Conservation (phyloP, 1,140 invertebrate species). For the Colletes gigas region DNA sequence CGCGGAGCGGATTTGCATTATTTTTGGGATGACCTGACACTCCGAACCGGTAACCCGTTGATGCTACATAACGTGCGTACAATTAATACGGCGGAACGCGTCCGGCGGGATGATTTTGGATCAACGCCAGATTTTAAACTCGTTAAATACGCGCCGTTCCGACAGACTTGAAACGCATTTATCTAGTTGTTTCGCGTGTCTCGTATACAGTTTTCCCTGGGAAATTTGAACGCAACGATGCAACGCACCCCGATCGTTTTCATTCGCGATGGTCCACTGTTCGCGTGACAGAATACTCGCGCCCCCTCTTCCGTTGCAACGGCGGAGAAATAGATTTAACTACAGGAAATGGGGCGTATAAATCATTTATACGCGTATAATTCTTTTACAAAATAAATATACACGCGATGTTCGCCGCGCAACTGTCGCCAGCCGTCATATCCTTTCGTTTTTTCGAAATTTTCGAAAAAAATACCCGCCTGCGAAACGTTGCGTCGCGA, state of each 20-base stretch:
- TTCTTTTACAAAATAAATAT: slow-evolving; percentile 10
- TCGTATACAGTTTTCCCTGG: neutral
- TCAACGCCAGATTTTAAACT: slow-evolving; percentile 54
- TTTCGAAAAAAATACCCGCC: too few relatives aligned
- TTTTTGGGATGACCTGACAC: neutral
- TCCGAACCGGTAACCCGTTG: neutral
- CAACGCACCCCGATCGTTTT: slow-evolving; percentile 3
- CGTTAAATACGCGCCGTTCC: slow-evolving; percentile 32
- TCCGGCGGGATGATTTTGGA: slow-evolving; percentile 31
- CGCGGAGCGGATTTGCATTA: neutral
- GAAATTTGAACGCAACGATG: neutral
- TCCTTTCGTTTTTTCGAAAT: neutral
- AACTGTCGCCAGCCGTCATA: neutral
- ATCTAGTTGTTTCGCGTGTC: slow-evolving; percentile 6
- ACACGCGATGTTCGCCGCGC: neutral
- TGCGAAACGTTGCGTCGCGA: too few relatives aligned
- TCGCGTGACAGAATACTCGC: slow-evolving; percentile 8
- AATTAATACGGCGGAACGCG: slow-evolving; percentile 30
- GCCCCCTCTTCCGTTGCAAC: slow-evolving; percentile 25
- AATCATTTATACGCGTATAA: slow-evolving; percentile 28
- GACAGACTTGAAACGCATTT: slow-evolving; percentile 30
- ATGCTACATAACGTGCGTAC: neutral
- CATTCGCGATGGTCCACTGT: slow-evolving; percentile 10
- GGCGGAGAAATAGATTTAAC: slow-evolving; percentile 41
- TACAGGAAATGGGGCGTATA: slow-evolving; percentile 37